Base-by-base conservation (phyloP, 37 sponge, comb jelly and placozoan species). In the Agelas oroides region DNA sequence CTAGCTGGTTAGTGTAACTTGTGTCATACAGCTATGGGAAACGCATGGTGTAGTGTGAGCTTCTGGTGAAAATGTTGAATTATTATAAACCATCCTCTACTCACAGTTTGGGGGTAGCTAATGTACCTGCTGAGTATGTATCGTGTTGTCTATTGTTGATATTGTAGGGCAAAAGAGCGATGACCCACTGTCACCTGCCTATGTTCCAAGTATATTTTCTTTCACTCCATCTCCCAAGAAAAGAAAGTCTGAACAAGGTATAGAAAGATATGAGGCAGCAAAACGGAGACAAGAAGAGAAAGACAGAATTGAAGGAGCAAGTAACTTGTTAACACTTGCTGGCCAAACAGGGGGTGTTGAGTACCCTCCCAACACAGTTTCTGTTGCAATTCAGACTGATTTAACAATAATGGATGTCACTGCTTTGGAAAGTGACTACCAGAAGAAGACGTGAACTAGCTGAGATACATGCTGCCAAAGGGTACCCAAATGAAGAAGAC, bases 171-270 rank as follows among this genome's bases (percentile, higher is more conserved):
- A 33, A 73, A 59, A 35, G 66, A 73, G 70, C 59, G 84, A 83
- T 62, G 77, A 83, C 59, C 84, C 84, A 5, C 33, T 83, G 57
- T 83, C 84, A 33, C 84, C 84, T 36, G 73, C 84, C 2, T 83
- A 73, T 60, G 75, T 83, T 34, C 84, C 73, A 15, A 60, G 41
- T 40, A 27, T 71, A 21, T 83, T 83, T 36, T 57, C 84, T 36
- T 83, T 73, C 34, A 73, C 75, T 39, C 31, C 73, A 24, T 18
- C 74, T 5, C 65, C 40, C 6, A 62, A 73, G 32, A 83, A 61
- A 59, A 55, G 53, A 33, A 20, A 12, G 14, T 65, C 74, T 41
- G 53, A 72, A 6, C 40, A 73, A 46, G 34, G 63, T 40, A 8
- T 83, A 33, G 37, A 38, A 76, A 24, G 39, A 5, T 85, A 65